Conservation (phyloP, 2,888 invertebrate species). For the Stegana nigrithorax region DNA sequence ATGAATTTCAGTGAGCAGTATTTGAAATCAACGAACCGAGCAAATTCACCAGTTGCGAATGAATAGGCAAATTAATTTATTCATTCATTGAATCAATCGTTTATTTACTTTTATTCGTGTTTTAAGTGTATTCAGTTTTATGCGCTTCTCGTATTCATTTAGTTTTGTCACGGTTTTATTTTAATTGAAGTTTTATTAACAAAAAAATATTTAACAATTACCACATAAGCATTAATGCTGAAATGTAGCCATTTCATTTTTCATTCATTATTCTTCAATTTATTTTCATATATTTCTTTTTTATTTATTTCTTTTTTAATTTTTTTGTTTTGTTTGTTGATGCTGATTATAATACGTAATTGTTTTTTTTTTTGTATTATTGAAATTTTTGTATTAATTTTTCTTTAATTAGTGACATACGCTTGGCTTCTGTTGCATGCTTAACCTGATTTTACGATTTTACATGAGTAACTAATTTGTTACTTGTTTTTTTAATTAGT, state of each 20-base stretch:
- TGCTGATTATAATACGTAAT: background rate
- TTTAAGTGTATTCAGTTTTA: slow-evolving; percentile 12
- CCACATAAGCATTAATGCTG: background rate
- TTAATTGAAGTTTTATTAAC: slow-evolving; percentile 47
- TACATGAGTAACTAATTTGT: background rate
- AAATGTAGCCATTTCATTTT: too few relatives aligned
- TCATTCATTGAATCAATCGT: slow-evolving; percentile 32
- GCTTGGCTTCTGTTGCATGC: background rate
- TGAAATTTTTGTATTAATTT: background rate
- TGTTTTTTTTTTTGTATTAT: background rate
- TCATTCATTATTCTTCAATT: background rate
- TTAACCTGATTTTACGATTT: background rate
- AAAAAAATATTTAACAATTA: slow-evolving; percentile 35
- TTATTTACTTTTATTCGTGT: slow-evolving; percentile 20
- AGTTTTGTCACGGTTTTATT: slow-evolving; percentile 21
- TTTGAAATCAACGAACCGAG: slow-evolving; percentile 22
- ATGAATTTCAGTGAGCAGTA: too few relatives aligned
- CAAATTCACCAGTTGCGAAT: slow-evolving; percentile 44
- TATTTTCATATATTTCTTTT: background rate
- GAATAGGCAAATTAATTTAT: slow-evolving; percentile 53
- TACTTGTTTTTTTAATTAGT: background rate
- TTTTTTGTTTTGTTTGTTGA: background rate
- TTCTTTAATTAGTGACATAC: background rate
- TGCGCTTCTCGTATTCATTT: slow-evolving; percentile 26
- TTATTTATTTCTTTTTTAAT: background rate